Evolutionary conservation across 64 coral and sea anemone genomes (phyloP).

Genomic region (Cladopsammia gracilis): DNA sequence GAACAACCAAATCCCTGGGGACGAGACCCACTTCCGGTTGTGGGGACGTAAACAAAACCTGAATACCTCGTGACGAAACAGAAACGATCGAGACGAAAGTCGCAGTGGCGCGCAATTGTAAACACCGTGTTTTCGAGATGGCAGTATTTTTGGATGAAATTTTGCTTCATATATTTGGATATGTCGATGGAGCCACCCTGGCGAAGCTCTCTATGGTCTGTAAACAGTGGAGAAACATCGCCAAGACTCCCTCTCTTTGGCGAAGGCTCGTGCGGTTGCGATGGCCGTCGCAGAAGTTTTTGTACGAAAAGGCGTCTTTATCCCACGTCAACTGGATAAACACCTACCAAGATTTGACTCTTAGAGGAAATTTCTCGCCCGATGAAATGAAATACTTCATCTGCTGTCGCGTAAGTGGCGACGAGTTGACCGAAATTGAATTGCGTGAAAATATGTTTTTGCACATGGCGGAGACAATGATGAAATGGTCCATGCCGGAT

Average conservation of each 20-base stretch:
- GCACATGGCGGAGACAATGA: constrained; percentile 77
- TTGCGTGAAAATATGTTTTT: constrained; percentile 85
- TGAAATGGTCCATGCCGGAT: constrained; percentile 83
- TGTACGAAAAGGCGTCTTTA: constrained; percentile 78
- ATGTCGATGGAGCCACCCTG: constrained; percentile 75
- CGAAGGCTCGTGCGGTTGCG: constrained; percentile 75
- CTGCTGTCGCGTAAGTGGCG: constrained; percentile 82
- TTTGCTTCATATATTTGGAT: constrained; percentile 94
- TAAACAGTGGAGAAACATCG: constrained; percentile 87
- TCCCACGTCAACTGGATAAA: constrained; percentile 79
- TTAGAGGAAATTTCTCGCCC: constrained; percentile 89
- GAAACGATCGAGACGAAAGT: not conserved
- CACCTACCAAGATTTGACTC: constrained; percentile 85
- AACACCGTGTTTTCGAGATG: constrained; percentile 40
- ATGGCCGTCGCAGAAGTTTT: constrained; percentile 96
- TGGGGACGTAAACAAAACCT: constrained; percentile 38
- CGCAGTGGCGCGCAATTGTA: constrained; percentile 17
- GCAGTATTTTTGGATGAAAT: constrained; percentile 92
- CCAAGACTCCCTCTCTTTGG: constrained; percentile 80
- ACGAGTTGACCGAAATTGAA: constrained; percentile 76
- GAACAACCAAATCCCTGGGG: too few relatives aligned
- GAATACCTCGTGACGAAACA: constrained; percentile 44
- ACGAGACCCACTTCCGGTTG: constrained; percentile 57
- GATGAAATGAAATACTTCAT: constrained; percentile 99
- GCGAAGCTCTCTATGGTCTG: constrained; percentile 73